Percentiles rank a stretch among this genome's conserved stretches.
Evolutionary conservation across 2,797 vertebrate genomes (phyloP).

Genomic region (Darevskia mixta): DNA sequence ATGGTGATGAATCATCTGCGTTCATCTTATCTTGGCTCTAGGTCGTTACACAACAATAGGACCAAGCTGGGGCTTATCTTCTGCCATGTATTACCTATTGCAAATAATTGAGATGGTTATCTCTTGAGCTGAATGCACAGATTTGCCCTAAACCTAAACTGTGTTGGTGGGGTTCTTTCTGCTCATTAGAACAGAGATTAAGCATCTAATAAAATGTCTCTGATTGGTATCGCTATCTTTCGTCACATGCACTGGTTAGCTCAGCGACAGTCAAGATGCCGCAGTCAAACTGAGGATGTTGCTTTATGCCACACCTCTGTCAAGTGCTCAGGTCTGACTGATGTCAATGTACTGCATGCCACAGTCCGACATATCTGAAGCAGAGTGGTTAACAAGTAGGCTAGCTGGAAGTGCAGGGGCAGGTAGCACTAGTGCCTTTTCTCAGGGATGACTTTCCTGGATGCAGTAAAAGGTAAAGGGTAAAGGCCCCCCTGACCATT

Average conservation of each 20-base stretch:
- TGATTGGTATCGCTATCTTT: background rate
- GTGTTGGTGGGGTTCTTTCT: background rate
- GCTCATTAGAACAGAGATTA: background rate
- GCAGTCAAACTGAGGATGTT: background rate
- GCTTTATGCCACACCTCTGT: background rate
- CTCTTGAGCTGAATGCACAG: background rate
- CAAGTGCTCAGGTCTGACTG: background rate
- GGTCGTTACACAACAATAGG: background rate
- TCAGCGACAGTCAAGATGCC: background rate
- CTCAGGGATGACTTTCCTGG: background rate
- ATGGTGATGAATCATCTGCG: background rate
- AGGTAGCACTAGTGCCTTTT: background rate
- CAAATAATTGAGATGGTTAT: slow-evolving; percentile 1
- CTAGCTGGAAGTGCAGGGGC: background rate
- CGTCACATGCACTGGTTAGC: background rate
- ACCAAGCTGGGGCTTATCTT: slow-evolving; percentile 1
- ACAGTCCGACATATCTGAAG: background rate
- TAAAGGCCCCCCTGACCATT: too few species aligned
- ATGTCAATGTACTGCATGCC: background rate
- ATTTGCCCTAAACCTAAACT: background rate
- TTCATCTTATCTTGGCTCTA: background rate
- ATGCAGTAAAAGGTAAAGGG: too few species aligned
- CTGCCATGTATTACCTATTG: background rate
- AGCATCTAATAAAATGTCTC: background rate
- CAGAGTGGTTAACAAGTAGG: background rate